Conservation (phyloP, 2,113 vertebrate species). For the Polypterus bichir region DNA sequence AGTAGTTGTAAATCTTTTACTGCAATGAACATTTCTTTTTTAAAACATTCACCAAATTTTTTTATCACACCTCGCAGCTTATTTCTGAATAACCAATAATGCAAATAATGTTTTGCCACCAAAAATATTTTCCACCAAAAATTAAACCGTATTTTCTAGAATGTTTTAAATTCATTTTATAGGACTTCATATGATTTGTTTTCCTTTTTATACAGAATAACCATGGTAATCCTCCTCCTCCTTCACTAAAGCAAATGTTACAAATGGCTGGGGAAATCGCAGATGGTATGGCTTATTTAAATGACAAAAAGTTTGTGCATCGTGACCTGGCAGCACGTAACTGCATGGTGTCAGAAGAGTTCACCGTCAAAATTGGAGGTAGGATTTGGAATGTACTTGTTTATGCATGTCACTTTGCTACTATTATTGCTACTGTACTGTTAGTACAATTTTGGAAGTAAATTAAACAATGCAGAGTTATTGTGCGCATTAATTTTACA, state of each 20-base stretch:
- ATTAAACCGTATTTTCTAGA: no score
- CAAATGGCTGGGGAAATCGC: slow-evolving; percentile 68
- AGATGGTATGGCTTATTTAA: slow-evolving; percentile 63
- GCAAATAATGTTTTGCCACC: no score
- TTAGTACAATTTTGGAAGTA: no score
- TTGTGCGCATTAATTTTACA: neutral
- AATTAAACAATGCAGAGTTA: neutral
- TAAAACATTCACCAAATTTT: no score
- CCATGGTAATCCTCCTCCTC: slow-evolving; percentile 29
- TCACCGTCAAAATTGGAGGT: slow-evolving; percentile 67
- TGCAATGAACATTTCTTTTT: no score
- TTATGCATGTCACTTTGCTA: neutral
- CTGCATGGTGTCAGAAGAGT: slow-evolving; percentile 68
- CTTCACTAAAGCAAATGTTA: slow-evolving; percentile 48
- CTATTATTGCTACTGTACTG: neutral
- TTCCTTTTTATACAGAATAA: slow-evolving; percentile 38
- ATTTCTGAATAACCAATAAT: no score
- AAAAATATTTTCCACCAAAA: no score
- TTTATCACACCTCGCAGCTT: no score
- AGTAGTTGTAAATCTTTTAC: no score
- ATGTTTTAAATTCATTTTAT: no score
- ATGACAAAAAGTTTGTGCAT: slow-evolving; percentile 64
- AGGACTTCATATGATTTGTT: no score
- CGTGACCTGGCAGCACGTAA: slow-evolving; percentile 62
- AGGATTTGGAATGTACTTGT: neutral